These are phyloP conservation scores for Eutrigla gurnardus DNA, from an alignment of 2,797 vertebrate species.

Conservation along the genomic window DNA sequence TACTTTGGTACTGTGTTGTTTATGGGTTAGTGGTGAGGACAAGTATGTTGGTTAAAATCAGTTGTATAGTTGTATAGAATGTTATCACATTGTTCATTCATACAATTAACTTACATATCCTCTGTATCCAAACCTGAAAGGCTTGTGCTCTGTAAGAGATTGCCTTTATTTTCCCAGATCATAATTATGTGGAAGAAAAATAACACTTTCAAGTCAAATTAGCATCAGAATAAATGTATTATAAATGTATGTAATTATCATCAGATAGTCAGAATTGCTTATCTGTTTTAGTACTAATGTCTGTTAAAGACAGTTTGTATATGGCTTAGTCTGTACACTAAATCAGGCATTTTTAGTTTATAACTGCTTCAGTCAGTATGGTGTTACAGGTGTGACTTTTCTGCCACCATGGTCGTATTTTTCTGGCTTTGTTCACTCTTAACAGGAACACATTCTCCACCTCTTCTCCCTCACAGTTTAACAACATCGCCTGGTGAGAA, in stretches of 20 bases:
- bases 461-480: constrained; percentile 80
- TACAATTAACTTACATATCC: no score
- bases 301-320: not conserved
- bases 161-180: no score
- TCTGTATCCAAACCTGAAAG: no score
- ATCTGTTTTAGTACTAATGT: not conserved
- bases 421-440: not conserved
- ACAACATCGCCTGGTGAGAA: constrained; percentile 92
- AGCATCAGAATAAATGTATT: no score
- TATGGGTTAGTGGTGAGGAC: no score
- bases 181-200: no score
- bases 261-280: not conserved
- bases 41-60: no score
- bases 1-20: no score
- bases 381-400: not conserved
- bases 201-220: no score
- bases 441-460: not conserved
- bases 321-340: not conserved
- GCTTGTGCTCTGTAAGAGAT: no score
- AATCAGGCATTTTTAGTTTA: not conserved
- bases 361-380: not conserved
- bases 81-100: no score
- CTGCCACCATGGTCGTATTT: not conserved
- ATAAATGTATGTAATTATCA: not conserved
- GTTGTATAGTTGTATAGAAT: no score